These are phyloP conservation scores for Hermaeophaga mercurialis DNA, from an alignment of 2,888 invertebrate genomes.

Conservation along the genomic window DNA sequence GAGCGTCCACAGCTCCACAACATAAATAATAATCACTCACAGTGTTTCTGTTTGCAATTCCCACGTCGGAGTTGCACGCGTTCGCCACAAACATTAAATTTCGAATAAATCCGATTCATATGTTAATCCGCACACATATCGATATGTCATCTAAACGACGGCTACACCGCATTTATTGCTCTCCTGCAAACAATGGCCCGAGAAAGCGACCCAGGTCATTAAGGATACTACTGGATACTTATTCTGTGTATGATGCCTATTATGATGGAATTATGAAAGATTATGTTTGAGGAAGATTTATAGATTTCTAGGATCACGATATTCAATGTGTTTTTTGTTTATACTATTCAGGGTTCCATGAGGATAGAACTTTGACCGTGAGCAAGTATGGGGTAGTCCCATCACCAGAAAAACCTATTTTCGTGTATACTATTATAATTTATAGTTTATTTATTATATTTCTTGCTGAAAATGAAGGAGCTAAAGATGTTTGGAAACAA, in stretches of 20 bases:
- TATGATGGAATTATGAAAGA: conserved; percentile 51
- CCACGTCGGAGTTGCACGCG: conserved; percentile 55
- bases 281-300: conserved; percentile 50
- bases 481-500: too few relatives aligned
- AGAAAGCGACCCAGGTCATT: conserved; percentile 43
- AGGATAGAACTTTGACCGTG: too few relatives aligned
- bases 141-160: conserved; percentile 49
- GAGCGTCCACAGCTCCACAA: conserved; percentile 42
- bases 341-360: too few relatives aligned
- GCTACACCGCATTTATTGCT: conserved; percentile 57
- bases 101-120: conserved; percentile 59
- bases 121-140: conserved; percentile 56
- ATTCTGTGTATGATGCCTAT: conserved; percentile 49
- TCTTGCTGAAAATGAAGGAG: too few relatives aligned
- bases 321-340: too few relatives aligned
- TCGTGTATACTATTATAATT: too few relatives aligned
- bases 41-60: conserved; percentile 55
- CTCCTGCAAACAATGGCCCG: conserved; percentile 53
- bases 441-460: too few relatives aligned
- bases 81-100: conserved; percentile 56
- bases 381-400: too few relatives aligned
- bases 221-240: conserved; percentile 48
- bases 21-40: conserved; percentile 57
- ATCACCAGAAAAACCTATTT: too few relatives aligned
- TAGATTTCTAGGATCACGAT: conserved; percentile 29